Conservation (phyloP, 2,113 vertebrate species). For the Psophia crepitans region DNA sequence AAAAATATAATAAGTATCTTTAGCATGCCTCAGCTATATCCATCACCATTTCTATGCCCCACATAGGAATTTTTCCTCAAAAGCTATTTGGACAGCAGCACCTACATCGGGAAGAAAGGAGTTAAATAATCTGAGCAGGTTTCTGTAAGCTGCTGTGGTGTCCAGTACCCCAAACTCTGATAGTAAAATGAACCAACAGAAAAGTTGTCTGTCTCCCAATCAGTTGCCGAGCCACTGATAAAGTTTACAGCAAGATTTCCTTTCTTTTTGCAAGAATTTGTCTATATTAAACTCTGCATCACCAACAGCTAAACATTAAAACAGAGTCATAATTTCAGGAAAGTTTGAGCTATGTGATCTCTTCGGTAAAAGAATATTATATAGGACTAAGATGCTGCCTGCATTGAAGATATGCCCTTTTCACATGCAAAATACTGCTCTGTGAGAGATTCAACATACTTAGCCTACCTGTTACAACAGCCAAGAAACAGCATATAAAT, state of each 20-base stretch:
- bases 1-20: background rate
- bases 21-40: background rate
- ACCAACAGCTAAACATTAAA: background rate
- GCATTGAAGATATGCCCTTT: background rate
- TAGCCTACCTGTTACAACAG: background rate
- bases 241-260: background rate
- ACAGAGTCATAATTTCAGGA: background rate
- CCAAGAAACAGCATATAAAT: background rate
- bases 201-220: background rate
- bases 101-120: background rate
- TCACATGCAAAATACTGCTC: background rate
- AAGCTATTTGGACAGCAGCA: background rate
- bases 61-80: background rate
- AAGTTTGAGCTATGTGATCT: background rate
- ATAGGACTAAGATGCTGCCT: background rate
- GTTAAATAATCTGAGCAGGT: background rate
- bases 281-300: background rate
- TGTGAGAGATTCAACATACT: background rate
- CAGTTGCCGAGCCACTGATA: background rate
- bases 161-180: background rate
- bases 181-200: background rate
- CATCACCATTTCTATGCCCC: background rate
- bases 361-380: background rate
- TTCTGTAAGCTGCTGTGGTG: accelerated
- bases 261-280: background rate